Evolutionary conservation across 2,113 vertebrate species (phyloP), one percentile per base, ranked within the genome.

Genomic region (Cynopterus brachyotis): DNA sequence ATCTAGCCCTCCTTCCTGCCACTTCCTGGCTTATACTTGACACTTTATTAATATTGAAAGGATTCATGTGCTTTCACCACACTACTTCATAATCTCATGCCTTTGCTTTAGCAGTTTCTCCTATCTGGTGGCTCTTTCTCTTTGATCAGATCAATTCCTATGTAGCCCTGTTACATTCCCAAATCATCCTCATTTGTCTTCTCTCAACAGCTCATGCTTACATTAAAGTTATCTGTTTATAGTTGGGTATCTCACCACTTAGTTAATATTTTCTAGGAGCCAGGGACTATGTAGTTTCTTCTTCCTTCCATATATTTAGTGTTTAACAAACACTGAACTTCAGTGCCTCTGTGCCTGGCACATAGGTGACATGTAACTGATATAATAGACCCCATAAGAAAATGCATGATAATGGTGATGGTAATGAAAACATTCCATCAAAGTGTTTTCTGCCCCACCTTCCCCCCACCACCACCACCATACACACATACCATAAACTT

Each of bases 1-100:
- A 42, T 24, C 6, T 16, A 72, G 22, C 2, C 28, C n/a, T 12
- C n/a, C n/a, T 76, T 67, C 30, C 73, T 66, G 37, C 19, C 13
- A 50, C 55, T 89, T 67, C 16, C 16, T 72, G 13, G 24, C 22
- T 69, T 28, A 2, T 3, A 6, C 12, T 45, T 79, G 9, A 24
- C 3, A 28, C 8, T 69, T 55, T 28, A 20, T 64, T 59, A 76
- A 26, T 4, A 66, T 53, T 1, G 3, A 26, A 75, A 55, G 5
- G 20, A 30, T 59, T 11, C 6, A 28, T n/a, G 28, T 9, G 1
- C 5, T 62, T 78, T 80, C 26, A 32, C 4, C 20, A 45, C 5
- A 5, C 2, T 30, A 6, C 6, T 20, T 72, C n/a, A 10, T 15
- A 4, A 57, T 1, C 2, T 20, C 7, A 20, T 40, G 16, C 6